A percentile compares a stretch with the other conserved stretches of the same genome.
Conservation (phyloP, 2,113 vertebrate species). For the Aphelocoma coerulescens region DNA sequence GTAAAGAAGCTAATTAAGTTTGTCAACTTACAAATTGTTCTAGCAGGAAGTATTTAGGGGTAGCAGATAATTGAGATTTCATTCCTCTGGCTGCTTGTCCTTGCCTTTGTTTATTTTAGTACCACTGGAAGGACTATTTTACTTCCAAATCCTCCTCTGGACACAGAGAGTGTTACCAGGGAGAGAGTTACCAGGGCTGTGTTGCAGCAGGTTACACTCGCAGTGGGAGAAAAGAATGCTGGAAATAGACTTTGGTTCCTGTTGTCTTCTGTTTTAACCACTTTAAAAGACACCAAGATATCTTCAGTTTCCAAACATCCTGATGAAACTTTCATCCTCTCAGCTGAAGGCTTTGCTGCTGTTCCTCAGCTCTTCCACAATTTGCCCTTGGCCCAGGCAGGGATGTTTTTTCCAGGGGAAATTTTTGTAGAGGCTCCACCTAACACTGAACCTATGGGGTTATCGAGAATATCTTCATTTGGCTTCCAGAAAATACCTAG, state of each 20-base stretch:
- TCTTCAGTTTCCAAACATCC: not conserved
- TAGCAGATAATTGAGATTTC: constrained; percentile 71
- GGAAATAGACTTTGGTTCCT: not conserved
- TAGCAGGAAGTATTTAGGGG: constrained; percentile 69
- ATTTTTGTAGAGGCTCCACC: not conserved
- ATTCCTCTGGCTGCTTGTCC: constrained; percentile 61
- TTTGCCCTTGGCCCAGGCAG: not conserved
- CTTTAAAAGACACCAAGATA: not conserved
- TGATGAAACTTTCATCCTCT: not conserved
- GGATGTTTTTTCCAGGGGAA: not conserved
- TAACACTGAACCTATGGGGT: not conserved
- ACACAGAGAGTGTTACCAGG: not conserved
- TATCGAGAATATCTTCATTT: not conserved
- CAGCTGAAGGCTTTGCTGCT: not conserved
- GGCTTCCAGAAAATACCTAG: not conserved
- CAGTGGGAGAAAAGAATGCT: not conserved
- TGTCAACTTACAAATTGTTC: constrained; percentile 77
- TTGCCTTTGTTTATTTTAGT: constrained; percentile 55
- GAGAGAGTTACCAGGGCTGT: not conserved
- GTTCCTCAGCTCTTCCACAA: not conserved
- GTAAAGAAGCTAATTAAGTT: constrained; percentile 72
- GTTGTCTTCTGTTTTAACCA: not conserved
- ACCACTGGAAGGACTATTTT: not conserved
- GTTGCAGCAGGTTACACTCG: not conserved
- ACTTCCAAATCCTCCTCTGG: not conserved